These are phyloP conservation scores for Anguilla rostrata DNA, from an alignment of 2,113 vertebrate genomes.

Conservation along the genomic window DNA sequence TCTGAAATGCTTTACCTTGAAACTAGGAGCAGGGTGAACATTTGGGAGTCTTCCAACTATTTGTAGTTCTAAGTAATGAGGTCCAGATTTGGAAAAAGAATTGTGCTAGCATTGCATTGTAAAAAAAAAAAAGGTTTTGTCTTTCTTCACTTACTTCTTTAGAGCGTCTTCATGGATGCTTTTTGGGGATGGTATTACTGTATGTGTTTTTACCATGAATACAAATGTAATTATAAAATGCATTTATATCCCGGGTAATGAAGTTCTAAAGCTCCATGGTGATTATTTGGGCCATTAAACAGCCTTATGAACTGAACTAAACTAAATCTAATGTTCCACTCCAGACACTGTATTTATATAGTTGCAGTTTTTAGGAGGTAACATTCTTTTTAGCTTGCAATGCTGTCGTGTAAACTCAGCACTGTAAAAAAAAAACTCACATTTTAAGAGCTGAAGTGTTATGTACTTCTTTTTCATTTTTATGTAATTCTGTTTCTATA, in stretches of 20 bases:
- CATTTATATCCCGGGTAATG: neutral
- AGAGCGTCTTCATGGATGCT: neutral
- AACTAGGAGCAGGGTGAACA: neutral
- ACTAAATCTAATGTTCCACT: no score
- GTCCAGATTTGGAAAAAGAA: neutral
- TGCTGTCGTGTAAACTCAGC: no score
- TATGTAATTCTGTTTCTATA: neutral
- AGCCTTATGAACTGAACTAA: no score
- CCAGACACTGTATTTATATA: no score
- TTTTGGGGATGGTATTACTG: neutral
- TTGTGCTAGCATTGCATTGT: neutral
- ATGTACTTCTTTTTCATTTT: neutral
- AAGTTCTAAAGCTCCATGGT: no score
- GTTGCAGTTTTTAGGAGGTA: no score
- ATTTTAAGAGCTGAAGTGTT: neutral
- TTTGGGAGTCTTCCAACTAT: neutral
- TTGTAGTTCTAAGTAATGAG: neutral
- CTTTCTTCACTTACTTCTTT: no score
- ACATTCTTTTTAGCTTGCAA: no score
- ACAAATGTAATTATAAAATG: neutral
- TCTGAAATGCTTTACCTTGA: neutral
- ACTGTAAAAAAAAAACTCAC: no score
- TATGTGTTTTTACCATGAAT: neutral
- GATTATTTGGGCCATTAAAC: no score
- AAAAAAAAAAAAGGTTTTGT: no score